phyloP scores from a whole-genome alignment of 2,888 invertebrate genomes.

The Aphidoletes aphidimyza region DNA sequence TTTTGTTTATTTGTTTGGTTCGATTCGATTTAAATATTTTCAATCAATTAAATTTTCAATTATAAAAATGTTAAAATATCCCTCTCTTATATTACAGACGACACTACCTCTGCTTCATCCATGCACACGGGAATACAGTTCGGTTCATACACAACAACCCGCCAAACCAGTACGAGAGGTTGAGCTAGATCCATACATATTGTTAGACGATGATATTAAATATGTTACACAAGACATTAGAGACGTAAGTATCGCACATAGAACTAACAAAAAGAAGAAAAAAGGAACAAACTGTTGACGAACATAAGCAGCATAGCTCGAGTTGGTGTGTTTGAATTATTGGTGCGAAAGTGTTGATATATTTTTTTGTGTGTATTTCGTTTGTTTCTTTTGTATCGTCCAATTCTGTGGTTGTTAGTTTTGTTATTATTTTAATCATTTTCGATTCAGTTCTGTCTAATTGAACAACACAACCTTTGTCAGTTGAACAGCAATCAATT shows the following conservation, averaged over 20 bases:
- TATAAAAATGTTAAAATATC: background rate
- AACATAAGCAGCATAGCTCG: background rate
- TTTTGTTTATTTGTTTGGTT: background rate
- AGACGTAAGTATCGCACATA: slow-evolving; percentile 71
- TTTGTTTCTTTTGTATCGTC: no score
- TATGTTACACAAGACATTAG: slow-evolving; percentile 87
- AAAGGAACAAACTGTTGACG: background rate
- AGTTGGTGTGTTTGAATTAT: no score
- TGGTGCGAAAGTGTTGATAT: background rate
- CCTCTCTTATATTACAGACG: slow-evolving; percentile 7
- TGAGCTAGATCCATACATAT: slow-evolving; percentile 86
- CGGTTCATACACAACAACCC: slow-evolving; percentile 82
- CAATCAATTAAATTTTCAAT: background rate
- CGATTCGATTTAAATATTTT: background rate
- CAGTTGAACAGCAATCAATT: background rate
- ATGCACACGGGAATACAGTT: slow-evolving; percentile 71
- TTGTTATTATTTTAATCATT: slow-evolving; percentile 25
- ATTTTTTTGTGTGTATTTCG: no score
- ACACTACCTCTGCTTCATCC: slow-evolving; percentile 57
- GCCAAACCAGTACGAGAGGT: slow-evolving; percentile 80
- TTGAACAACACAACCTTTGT: slow-evolving; percentile 34
- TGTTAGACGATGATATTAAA: slow-evolving; percentile 87
- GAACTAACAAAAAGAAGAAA: slow-evolving; percentile 48
- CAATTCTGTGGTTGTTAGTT: no score
- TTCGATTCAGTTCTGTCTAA: background rate